phyloP scores from a whole-genome alignment of 2,113 vertebrate species.

The Condylura cristata region DNA sequence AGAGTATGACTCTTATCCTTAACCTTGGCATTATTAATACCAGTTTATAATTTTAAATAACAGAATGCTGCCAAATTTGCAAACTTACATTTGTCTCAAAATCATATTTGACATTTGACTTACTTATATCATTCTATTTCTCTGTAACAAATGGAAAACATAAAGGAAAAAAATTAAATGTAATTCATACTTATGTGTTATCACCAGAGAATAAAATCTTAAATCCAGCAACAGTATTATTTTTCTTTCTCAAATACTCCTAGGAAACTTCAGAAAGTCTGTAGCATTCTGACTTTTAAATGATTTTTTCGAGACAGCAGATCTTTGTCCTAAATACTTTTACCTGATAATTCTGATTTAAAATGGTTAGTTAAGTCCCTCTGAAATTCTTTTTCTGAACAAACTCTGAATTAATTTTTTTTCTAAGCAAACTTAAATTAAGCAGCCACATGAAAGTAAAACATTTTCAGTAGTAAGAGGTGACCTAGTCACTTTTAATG shows the following conservation, averaged over 20 bases:
- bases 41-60: background rate
- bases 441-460: background rate
- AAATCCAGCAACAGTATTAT: background rate
- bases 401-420: background rate
- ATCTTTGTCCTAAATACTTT: conserved; percentile 15
- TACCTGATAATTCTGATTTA: background rate
- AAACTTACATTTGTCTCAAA: background rate
- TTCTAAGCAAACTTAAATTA: background rate
- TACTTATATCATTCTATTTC: conserved; percentile 42
- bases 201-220: background rate
- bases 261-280: background rate
- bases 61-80: background rate
- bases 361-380: background rate
- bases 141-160: background rate
- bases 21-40: background rate
- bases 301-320: background rate
- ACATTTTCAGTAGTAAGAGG: background rate
- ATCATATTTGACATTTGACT: background rate
- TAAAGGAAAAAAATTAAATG: background rate
- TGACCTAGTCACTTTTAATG: background rate
- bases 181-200: conserved; percentile 29
- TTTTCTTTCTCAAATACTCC: background rate
- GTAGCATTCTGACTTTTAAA: background rate
- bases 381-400: background rate
- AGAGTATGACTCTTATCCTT: background rate